A percentile compares a stretch with the other conserved stretches of the same genome.
Evolutionary conservation across 1,140 invertebrate species (phyloP).

Genomic region (Drosophila gunungcola): DNA sequence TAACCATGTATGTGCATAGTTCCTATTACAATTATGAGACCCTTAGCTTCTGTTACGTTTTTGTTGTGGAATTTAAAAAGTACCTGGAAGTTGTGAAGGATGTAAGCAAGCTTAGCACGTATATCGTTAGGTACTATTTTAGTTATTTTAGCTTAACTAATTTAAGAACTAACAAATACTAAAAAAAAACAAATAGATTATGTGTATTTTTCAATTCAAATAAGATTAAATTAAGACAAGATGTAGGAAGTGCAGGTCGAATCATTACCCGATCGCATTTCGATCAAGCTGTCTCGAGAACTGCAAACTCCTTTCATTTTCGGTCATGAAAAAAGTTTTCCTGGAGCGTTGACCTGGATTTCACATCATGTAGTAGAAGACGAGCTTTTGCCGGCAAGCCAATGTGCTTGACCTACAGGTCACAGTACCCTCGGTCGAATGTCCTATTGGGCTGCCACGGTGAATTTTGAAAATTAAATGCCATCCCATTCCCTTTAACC

Average conservation of each 20-base stretch:
- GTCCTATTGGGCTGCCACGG: neutral
- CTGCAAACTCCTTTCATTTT: neutral
- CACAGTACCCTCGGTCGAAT: too few relatives aligned
- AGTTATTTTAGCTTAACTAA: too few relatives aligned
- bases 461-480: too few relatives aligned
- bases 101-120: too few relatives aligned
- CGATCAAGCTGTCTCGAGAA: neutral
- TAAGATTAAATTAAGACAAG: too few relatives aligned
- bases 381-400: constrained; percentile 1
- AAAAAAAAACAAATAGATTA: too few relatives aligned
- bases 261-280: neutral
- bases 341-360: constrained; percentile 5
- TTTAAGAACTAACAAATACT: too few relatives aligned
- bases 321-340: neutral
- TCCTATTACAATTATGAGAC: neutral
- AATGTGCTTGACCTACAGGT: neutral
- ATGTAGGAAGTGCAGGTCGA: neutral
- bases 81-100: too few relatives aligned
- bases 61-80: too few relatives aligned
- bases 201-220: too few relatives aligned
- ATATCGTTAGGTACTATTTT: too few relatives aligned
- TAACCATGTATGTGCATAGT: neutral
- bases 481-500: too few relatives aligned
- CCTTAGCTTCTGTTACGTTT: neutral
- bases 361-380: neutral